phyloP scores from a whole-genome alignment of 2,797 vertebrate genomes.

The Leptatherina wallacei region DNA sequence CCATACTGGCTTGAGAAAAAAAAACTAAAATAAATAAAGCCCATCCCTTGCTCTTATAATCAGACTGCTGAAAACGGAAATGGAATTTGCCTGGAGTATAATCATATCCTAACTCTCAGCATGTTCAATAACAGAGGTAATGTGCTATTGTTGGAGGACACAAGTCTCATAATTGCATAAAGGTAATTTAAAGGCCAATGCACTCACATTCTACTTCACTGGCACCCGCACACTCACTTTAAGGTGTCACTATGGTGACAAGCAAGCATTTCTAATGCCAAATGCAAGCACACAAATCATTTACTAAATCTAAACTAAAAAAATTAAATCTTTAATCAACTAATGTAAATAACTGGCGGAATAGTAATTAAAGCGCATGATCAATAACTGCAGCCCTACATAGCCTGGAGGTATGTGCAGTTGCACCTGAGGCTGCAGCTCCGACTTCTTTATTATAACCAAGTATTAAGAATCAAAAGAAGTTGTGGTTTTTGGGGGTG shows the following conservation, averaged over 20 bases:
- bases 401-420: conserved; percentile 11
- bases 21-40: conserved; percentile 24
- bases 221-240: conserved; percentile 18
- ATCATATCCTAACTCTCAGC: conserved; percentile 67
- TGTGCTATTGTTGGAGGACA: conserved; percentile 58
- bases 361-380: neutral
- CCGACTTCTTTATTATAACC: conserved; percentile 79
- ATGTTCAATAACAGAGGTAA: conserved; percentile 69
- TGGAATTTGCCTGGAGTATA: conserved; percentile 67
- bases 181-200: conserved; percentile 38
- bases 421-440: conserved; percentile 70
- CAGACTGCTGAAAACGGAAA: conserved; percentile 72
- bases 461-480: conserved; percentile 72
- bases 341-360: neutral
- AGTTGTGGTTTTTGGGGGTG: conserved; percentile 40
- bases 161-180: conserved; percentile 68
- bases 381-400: neutral
- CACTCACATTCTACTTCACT: conserved; percentile 19
- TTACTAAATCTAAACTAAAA: too few relatives aligned
- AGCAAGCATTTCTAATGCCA: conserved; percentile 4
- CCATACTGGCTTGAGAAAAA: conserved; percentile 28
- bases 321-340: neutral
- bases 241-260: conserved; percentile 20
- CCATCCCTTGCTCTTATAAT: conserved; percentile 45
- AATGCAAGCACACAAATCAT: neutral